phyloP scores from a whole-genome alignment of 2,113 vertebrate genomes.

The Columba livia region DNA sequence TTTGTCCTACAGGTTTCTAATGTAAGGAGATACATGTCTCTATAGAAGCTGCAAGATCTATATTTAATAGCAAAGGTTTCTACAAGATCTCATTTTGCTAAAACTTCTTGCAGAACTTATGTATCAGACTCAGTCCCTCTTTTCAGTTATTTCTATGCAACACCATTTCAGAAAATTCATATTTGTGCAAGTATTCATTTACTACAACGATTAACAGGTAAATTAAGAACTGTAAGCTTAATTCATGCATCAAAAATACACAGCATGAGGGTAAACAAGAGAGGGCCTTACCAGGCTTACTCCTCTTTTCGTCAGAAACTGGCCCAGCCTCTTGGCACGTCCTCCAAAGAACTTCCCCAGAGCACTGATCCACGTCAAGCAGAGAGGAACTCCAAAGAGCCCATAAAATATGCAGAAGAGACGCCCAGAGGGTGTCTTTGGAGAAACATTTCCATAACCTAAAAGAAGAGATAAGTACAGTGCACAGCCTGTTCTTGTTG shows the following conservation, averaged over 20 bases:
- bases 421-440: constrained; percentile 89
- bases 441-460: constrained; percentile 98
- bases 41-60: background rate
- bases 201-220: background rate
- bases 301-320: constrained; percentile 92
- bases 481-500: background rate
- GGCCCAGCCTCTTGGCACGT: constrained; percentile 92
- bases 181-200: background rate
- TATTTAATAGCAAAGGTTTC: background rate
- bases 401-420: constrained; percentile 98
- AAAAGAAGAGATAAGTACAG: constrained; percentile 2
- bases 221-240: background rate
- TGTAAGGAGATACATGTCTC: background rate
- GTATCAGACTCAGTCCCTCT: background rate
- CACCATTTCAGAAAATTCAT: background rate
- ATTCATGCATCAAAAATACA: background rate
- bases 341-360: constrained; percentile 98
- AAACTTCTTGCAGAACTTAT: background rate
- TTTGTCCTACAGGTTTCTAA: background rate
- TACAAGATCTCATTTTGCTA: background rate
- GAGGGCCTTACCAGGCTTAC: constrained; percentile 85
- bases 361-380: constrained; percentile 97
- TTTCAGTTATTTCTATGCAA: background rate
- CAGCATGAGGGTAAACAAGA: background rate
- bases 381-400: constrained; percentile 93